phyloP scores from a whole-genome alignment of 1,140 invertebrate genomes.

The Leguminivora glycinivorella region DNA sequence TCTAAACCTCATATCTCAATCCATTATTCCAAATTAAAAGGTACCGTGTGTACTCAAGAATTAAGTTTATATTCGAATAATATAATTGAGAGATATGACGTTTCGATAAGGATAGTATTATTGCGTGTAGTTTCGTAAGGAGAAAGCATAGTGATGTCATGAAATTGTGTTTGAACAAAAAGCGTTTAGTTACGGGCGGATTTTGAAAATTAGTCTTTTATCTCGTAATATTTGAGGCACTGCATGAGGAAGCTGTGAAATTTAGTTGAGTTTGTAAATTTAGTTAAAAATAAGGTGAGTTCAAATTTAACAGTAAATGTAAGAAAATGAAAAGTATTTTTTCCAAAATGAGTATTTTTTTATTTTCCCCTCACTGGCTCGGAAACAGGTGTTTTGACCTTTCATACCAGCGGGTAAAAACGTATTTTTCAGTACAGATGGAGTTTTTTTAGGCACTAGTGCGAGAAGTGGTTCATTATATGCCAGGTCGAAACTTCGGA shows the following conservation, averaged over 20 bases:
- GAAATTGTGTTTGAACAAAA: conserved; percentile 3
- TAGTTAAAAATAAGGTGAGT: not conserved
- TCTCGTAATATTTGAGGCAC: not conserved
- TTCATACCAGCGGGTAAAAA: no score
- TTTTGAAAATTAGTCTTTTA: not conserved
- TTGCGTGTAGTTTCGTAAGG: conserved; percentile 19
- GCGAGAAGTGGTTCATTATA: no score
- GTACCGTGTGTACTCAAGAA: not conserved
- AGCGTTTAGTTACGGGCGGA: not conserved
- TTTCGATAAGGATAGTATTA: not conserved
- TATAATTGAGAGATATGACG: not conserved
- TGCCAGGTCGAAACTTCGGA: no score
- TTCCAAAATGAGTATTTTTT: no score
- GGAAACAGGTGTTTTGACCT: no score
- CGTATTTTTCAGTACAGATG: no score
- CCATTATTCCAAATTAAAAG: not conserved
- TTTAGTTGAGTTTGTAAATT: not conserved
- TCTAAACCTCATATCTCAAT: not conserved
- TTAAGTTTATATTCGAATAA: not conserved
- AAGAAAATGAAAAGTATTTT: no score
- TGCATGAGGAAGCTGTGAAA: not conserved
- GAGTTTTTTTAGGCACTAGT: no score
- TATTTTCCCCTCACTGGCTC: no score
- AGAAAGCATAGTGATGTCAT: conserved; percentile 25
- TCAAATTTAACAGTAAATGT: not conserved